These are phyloP conservation scores for Eunapius fragilis DNA, from an alignment of 37 sponge, comb jelly and placozoan genomes.

Conservation along the genomic window DNA sequence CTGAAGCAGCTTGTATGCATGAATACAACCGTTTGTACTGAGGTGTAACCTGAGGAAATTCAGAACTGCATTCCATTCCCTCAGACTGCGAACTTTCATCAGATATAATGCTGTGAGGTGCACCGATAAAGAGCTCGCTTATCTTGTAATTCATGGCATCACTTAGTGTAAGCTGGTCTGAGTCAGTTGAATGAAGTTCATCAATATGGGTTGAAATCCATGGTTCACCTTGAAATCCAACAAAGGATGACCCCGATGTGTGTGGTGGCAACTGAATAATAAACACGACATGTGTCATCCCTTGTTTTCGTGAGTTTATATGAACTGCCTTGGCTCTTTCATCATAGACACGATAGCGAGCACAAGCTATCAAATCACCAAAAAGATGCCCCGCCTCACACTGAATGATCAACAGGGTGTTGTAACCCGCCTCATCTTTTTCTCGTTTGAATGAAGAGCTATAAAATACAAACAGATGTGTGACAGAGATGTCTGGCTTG, in stretches of 20 bases:
- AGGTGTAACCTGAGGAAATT: background rate
- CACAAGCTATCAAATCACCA: slow-evolving; percentile 90
- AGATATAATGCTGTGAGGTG: background rate
- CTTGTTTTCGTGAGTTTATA: background rate
- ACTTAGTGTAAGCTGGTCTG: slow-evolving; percentile 18
- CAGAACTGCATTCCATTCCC: background rate
- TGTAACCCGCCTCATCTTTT: background rate
- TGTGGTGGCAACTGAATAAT: slow-evolving; percentile 67
- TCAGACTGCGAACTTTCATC: background rate
- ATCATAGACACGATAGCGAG: slow-evolving; percentile 76
- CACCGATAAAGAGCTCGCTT: slow-evolving; percentile 66
- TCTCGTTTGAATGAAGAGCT: background rate
- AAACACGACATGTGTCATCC: slow-evolving; percentile 58
- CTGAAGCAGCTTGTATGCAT: slow-evolving; percentile 65
- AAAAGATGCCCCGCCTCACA: slow-evolving; percentile 85
- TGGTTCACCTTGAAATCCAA: slow-evolving; percentile 76
- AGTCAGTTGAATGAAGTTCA: slow-evolving; percentile 57
- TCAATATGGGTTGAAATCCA: slow-evolving; percentile 82
- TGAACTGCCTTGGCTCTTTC: slow-evolving; percentile 12
- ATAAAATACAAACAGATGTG: background rate
- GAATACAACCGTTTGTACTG: slow-evolving; percentile 27
- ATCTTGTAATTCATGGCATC: slow-evolving; percentile 42
- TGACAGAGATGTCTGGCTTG: too few relatives aligned
- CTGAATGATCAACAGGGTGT: slow-evolving; percentile 71
- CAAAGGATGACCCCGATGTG: slow-evolving; percentile 45